A percentile compares a stretch with the other conserved stretches of the same genome.
Evolutionary conservation across 2,888 invertebrate genomes (phyloP).

Genomic region (Sinhomidia bicolor): DNA sequence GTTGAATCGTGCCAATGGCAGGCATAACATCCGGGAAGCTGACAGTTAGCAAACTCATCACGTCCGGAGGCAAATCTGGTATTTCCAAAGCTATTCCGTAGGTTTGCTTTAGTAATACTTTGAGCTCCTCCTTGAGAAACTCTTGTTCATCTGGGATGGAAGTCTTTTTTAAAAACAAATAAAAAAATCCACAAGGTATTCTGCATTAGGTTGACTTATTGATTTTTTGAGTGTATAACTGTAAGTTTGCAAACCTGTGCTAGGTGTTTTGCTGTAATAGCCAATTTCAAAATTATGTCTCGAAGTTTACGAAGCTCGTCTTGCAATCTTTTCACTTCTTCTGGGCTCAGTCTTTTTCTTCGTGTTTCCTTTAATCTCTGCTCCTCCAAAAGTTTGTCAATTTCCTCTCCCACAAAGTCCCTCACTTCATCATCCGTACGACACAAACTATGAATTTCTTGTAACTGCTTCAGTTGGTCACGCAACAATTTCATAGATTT

Average conservation of each 20-base stretch:
- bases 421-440: conserved; percentile 69
- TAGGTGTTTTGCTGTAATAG: conserved; percentile 76
- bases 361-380: conserved; percentile 45
- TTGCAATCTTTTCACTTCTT: conserved; percentile 43
- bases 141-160: conserved; percentile 69
- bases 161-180: conserved; percentile 66
- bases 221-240: no score
- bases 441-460: conserved; percentile 72
- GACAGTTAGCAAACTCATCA: conserved; percentile 57
- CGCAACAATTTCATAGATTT: conserved; percentile 61
- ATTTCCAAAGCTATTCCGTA: conserved; percentile 78
- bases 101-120: conserved; percentile 72
- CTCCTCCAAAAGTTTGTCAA: conserved; percentile 61
- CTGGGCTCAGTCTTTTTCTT: conserved; percentile 41
- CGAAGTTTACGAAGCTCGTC: conserved; percentile 57
- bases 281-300: conserved; percentile 75
- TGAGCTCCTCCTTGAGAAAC: conserved; percentile 75
- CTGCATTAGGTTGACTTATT: no score
- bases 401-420: conserved; percentile 52
- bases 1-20: conserved; percentile 42
- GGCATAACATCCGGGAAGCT: conserved; percentile 61
- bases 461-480: conserved; percentile 63
- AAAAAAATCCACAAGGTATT: no score
- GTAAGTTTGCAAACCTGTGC: conserved; percentile 76
- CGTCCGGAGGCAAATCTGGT: conserved; percentile 70